phyloP scores from a whole-genome alignment of 2,888 invertebrate genomes.

The Drosophila koepferae region DNA sequence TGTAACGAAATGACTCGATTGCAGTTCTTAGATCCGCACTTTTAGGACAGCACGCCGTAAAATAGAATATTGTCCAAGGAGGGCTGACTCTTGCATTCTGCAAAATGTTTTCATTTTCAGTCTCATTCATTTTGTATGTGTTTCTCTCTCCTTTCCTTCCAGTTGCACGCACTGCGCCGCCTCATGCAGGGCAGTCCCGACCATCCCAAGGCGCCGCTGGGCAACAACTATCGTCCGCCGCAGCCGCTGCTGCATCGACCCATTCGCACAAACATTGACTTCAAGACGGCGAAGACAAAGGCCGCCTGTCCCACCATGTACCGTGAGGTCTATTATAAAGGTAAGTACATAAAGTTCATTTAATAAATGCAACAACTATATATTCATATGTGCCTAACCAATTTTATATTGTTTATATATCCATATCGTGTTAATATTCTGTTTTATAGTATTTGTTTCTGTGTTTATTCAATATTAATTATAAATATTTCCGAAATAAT shows the following conservation, averaged over 20 bases:
- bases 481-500: too few relatives aligned
- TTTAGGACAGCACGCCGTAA: slow-evolving; percentile 5
- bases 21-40: slow-evolving; percentile 3
- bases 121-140: slow-evolving; percentile 4
- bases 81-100: not conserved
- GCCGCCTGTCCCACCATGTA: slow-evolving; percentile 96
- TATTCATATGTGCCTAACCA: too few relatives aligned
- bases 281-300: slow-evolving; percentile 91
- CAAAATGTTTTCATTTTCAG: not conserved
- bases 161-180: slow-evolving; percentile 93
- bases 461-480: too few relatives aligned
- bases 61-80: not conserved
- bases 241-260: slow-evolving; percentile 97
- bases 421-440: too few relatives aligned
- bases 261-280: slow-evolving; percentile 98
- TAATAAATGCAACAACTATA: too few relatives aligned
- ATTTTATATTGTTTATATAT: too few relatives aligned
- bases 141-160: slow-evolving; percentile 40
- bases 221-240: slow-evolving; percentile 97
- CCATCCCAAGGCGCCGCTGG: slow-evolving; percentile 95
- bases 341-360: slow-evolving; percentile 83
- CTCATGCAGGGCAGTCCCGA: slow-evolving; percentile 95
- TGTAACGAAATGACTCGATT: not conserved
- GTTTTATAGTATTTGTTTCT: too few relatives aligned
- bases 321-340: slow-evolving; percentile 96